Base-by-base conservation (phyloP, 2,113 vertebrate species). In the Cynoglossus semilaevis region DNA sequence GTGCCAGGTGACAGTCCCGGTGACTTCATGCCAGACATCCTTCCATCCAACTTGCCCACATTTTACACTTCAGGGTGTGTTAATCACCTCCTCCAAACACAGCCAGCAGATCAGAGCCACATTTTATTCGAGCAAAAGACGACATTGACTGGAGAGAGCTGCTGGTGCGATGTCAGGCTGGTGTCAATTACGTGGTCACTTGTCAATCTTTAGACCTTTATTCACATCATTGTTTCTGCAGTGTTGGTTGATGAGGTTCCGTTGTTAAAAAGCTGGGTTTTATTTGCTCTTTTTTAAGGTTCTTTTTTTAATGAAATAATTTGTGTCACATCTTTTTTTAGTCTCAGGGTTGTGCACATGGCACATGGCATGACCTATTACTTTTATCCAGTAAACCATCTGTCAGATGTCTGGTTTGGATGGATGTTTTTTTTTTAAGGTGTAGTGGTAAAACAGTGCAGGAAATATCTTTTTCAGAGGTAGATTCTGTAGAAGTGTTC, bases 11-110 rank as follows among this genome's bases (percentile, higher is more conserved):
- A 79, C 82, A 80, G 66, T 81, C 62, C 6, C 64, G 64, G 65
- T 58, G 79, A 88, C 76, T 74, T 72, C 78, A 77, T 74, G 83
- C 76, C 83, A 85, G 67, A 72, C 63, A 52, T 74, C 78, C 55
- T 79, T 63, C 22, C 22, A 29, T 29, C 22, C 69, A 59, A 54
- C 50, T 69, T 15, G 42, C 58, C 70, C 53, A n/a, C 63, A 65
- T 74, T 76, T 56, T 52, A 51, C 76, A 70, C 83, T 65, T 74
- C 49, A 58, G 80, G 55, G 80, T 65, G 72, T 74, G 72, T 54
- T 84, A 70, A 80, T 76, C 77, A 63, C 76, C 58, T 59, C 38
- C 57, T 66, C 52, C 63, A 61, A 79, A 76, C 29, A 49, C 72
- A 46, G 56, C 66, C 68, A 63, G 63, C 57, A 82, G 71, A 84